Base-by-base conservation (phyloP, 2,888 invertebrate species). In the Pogonocherus hispidulus region DNA sequence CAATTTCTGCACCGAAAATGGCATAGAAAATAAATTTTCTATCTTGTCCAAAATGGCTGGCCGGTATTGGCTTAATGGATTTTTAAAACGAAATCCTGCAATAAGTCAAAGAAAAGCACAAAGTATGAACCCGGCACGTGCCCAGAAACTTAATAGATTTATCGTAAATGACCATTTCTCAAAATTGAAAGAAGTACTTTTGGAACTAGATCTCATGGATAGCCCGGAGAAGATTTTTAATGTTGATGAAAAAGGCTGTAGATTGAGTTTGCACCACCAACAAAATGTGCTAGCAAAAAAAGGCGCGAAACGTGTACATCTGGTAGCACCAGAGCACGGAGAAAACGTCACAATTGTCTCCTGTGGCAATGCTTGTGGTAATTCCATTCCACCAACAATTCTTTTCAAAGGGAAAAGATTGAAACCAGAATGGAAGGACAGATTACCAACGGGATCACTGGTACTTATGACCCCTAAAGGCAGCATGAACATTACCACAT, bases 211-310 rank as follows among this genome's bases (percentile, higher is more conserved):
- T 37, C 14, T 51, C 8, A 35, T 62, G 35, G 11, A 62, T 51
- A 69, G 74, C 70, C 49, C 67, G 23, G 51, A 71, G 22, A 20
- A n/a, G 16, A 60, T 65, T 16, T 70, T 57, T 57, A 81, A 82
- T 60, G 73, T 79, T 52, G 80, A 80, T 52, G 79, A 81, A 67
- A 81, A 80, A 55, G 78, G 76, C 2, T 79, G 79, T 60, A 49
- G 73, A 1, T 46, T 81, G 5, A 79, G 73, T 3, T 19, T 81
- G 1, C 80, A 82, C 57, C 71, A 81, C 35, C 67, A 74, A 41
- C 80, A 74, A 59, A 46, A 20, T 16, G 78, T 79, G 23, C 55
- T 78, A 22, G 76, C 78, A n/a, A 32, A 69, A 70, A 79, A 74
- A 76, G 79, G 80, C 16, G 54, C 19, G 11, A 44, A 44, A 44